Conservation (phyloP, 2,113 vertebrate genomes). For the Pseudolaguvia tuberculata region DNA sequence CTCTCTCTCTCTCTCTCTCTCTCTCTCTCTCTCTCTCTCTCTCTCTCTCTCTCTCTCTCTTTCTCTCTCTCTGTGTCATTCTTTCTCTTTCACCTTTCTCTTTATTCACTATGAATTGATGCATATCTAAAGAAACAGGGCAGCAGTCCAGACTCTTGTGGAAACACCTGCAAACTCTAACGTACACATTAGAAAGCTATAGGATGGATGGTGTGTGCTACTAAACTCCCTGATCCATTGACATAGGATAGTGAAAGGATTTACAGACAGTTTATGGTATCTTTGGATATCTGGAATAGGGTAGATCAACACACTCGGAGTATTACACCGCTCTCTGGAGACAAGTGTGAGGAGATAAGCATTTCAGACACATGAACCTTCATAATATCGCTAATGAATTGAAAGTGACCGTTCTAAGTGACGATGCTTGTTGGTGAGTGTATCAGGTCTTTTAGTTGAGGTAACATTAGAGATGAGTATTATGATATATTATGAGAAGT, state of each 20-base stretch:
- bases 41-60: neutral
- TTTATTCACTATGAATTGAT: neutral
- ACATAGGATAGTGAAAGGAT: neutral
- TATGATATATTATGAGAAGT: too few species aligned
- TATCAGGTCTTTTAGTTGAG: too few species aligned
- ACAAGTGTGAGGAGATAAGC: too few species aligned
- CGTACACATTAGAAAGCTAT: neutral
- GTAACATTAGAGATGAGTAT: too few species aligned
- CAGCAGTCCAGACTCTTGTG: neutral
- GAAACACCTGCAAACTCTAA: constrained; percentile 5
- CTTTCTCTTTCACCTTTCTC: neutral
- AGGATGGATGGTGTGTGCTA: neutral
- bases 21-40: neutral
- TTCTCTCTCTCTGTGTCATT: constrained; percentile 18
- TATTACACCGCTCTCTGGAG: too few species aligned
- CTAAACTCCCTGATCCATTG: neutral
- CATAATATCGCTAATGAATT: too few species aligned
- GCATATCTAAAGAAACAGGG: neutral
- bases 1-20: too few species aligned
- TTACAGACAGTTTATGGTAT: neutral
- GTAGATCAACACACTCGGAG: too few species aligned
- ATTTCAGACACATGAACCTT: too few species aligned
- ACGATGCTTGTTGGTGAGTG: too few species aligned
- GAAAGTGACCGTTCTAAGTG: too few species aligned
- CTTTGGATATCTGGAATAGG: too few species aligned